Evolutionary conservation across 2,888 invertebrate species (phyloP).

Genomic region (Tetragnatha montana): DNA sequence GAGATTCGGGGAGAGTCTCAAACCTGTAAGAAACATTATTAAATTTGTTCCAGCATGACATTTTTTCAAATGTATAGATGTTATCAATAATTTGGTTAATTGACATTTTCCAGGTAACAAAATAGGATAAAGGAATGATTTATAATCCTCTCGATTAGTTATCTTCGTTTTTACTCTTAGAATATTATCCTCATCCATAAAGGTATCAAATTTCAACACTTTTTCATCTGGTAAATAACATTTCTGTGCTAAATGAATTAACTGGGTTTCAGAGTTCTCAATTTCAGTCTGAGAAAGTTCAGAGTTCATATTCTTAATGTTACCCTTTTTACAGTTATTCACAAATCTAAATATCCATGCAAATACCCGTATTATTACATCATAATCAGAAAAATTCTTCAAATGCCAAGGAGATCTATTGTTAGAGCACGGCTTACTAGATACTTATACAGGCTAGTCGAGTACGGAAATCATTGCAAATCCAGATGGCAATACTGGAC

Average conservation of each 20-base stretch:
- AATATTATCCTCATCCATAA: constrained; percentile 3
- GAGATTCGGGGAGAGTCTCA: no score
- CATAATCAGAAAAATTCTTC: neutral
- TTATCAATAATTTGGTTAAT: constrained; percentile 24
- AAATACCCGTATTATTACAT: constrained; percentile 5
- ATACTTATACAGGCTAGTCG: no score
- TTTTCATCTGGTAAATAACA: neutral
- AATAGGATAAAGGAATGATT: constrained; percentile 4
- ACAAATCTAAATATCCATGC: constrained; percentile 3
- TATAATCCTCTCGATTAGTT: constrained; percentile 3
- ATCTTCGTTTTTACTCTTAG: constrained; percentile 7
- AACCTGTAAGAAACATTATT: no score
- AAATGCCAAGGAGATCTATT: neutral
- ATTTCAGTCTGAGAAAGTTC: neutral
- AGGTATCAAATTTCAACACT: neutral
- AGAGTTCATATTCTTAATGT: neutral
- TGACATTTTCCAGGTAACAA: constrained; percentile 27
- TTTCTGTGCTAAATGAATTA: neutral
- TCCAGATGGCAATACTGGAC: no score
- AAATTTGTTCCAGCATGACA: constrained; percentile 20
- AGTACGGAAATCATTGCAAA: no score
- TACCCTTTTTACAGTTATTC: neutral
- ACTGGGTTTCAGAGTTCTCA: constrained; percentile 13
- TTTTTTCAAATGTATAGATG: constrained; percentile 5
- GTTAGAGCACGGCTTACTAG: no score